A percentile compares a stretch with the other conserved stretches of the same genome.
Conservation (phyloP, 2,888 invertebrate species). For the Drosophila picticornis region DNA sequence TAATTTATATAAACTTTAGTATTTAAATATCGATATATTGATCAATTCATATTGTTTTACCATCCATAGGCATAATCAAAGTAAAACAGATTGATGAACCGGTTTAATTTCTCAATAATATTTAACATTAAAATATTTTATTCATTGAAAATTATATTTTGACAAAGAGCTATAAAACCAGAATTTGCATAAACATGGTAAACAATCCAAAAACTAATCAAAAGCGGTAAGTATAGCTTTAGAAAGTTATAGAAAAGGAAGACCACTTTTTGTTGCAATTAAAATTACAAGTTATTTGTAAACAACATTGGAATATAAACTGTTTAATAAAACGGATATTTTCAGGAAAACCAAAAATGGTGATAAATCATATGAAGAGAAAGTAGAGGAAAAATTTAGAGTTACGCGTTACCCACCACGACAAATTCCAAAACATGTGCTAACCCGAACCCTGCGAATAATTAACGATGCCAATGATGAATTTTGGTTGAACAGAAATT, state of each 20-base stretch:
- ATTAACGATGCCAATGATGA: slow-evolving; percentile 49
- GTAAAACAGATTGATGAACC: neutral
- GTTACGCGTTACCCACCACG: slow-evolving; percentile 16
- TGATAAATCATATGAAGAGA: slow-evolving; percentile 1
- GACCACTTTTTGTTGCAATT: neutral
- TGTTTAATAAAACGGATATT: neutral
- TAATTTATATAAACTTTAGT: neutral
- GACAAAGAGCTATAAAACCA: neutral
- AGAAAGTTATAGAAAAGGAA: neutral
- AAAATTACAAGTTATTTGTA: neutral
- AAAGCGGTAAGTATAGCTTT: neutral
- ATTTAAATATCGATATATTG: slow-evolving; percentile 1
- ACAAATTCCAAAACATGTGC: slow-evolving; percentile 56
- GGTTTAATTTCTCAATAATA: neutral
- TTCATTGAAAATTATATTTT: neutral
- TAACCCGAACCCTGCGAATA: slow-evolving; percentile 56
- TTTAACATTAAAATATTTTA: neutral
- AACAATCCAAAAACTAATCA: neutral
- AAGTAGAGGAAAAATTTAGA: slow-evolving; percentile 19
- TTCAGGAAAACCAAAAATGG: slow-evolving; percentile 2
- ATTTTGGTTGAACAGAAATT: slow-evolving; percentile 65
- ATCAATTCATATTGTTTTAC: too few relatives aligned
- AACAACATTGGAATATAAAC: neutral
- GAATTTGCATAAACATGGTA: neutral
- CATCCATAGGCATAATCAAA: neutral